Evolutionary conservation across 2,797 vertebrate species (phyloP).

Genomic region (Octomys mimax): DNA sequence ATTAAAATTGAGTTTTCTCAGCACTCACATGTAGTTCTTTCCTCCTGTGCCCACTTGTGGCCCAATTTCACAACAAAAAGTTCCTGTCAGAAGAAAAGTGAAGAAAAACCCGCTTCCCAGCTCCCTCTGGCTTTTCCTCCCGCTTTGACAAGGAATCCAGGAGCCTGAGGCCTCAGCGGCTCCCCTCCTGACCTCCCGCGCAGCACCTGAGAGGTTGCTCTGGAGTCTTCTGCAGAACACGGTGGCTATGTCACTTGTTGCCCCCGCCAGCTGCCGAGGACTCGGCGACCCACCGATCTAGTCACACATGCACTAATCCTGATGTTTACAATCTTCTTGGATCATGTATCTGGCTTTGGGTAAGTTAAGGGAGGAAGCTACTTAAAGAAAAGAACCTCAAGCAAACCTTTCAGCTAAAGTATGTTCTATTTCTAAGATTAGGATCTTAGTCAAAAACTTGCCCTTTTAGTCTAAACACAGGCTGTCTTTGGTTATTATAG

Average conservation of each 20-base stretch:
- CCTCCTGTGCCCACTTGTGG: background rate
- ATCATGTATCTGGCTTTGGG: conserved; percentile 34
- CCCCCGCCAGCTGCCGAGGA: conserved; percentile 11
- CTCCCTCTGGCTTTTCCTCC: background rate
- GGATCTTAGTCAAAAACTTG: background rate
- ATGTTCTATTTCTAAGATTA: conserved; percentile 21
- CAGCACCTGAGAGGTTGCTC: background rate
- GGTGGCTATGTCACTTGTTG: conserved; percentile 2
- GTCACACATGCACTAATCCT: conserved; percentile 13
- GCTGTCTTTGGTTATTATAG: background rate
- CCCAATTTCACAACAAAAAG: conserved; percentile 4
- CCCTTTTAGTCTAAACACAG: conserved; percentile 17
- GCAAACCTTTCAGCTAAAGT: conserved; percentile 13
- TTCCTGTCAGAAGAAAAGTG: background rate
- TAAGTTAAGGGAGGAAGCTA: conserved; percentile 46
- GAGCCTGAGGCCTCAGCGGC: background rate
- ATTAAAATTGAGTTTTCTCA: background rate
- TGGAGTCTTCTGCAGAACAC: background rate
- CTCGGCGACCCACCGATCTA: conserved; percentile 45
- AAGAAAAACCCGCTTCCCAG: background rate
- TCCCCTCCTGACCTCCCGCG: background rate
- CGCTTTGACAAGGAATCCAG: background rate
- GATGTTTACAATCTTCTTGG: background rate
- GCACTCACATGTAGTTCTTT: background rate
- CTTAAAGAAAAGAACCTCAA: background rate